Conservation (phyloP, 2,888 invertebrate species). For the Omphaloscelis lunosa region DNA sequence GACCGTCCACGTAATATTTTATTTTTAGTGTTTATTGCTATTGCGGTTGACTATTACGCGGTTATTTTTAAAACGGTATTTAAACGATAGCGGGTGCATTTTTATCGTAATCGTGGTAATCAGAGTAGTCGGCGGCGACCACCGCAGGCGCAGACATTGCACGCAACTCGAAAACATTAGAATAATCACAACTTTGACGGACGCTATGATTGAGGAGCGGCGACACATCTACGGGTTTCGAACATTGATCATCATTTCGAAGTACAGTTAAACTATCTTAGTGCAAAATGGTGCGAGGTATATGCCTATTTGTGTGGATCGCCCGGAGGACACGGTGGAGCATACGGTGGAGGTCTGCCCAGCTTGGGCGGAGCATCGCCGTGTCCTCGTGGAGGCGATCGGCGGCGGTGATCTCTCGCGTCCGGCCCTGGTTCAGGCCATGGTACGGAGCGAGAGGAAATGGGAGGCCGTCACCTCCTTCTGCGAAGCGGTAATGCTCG, state of each 20-base stretch:
- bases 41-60: conserved; percentile 79
- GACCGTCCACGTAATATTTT: conserved; percentile 74
- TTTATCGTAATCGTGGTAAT: conserved; percentile 83
- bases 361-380: too few species aligned
- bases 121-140: conserved; percentile 75
- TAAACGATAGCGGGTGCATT: conserved; percentile 79
- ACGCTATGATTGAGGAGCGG: conserved; percentile 66
- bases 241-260: conserved; percentile 31
- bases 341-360: too few species aligned
- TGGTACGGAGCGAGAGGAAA: too few species aligned
- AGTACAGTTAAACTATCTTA: conserved; percentile 11
- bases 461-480: too few species aligned
- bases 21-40: conserved; percentile 79
- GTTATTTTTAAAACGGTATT: conserved; percentile 81
- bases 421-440: too few species aligned
- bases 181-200: conserved; percentile 70
- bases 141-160: conserved; percentile 72
- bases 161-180: conserved; percentile 75
- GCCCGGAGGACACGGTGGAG: too few species aligned
- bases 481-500: too few species aligned
- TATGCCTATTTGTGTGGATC: too few species aligned
- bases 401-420: too few species aligned
- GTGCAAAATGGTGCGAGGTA: conserved; percentile 7
- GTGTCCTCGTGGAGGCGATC: too few species aligned
- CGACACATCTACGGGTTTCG: conserved; percentile 58